Conservation (phyloP, 2,888 invertebrate genomes). For the Zootermopsis nevadensis region DNA sequence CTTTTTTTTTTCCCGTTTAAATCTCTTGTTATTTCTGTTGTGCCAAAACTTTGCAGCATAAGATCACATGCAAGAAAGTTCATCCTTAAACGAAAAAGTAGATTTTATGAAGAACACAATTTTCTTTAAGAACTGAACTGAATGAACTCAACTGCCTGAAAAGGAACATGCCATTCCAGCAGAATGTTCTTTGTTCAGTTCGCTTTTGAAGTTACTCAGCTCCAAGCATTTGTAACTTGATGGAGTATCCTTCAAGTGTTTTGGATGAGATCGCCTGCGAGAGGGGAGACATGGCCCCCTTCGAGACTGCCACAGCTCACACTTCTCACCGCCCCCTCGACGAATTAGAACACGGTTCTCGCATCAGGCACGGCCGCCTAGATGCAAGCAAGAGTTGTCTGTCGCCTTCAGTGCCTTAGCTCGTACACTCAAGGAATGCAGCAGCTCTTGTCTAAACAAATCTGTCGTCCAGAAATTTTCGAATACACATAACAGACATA, state of each 20-base stretch:
- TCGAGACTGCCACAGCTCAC: neutral
- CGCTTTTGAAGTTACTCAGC: slow-evolving; percentile 20
- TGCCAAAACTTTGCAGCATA: too few relatives aligned
- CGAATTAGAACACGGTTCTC: slow-evolving; percentile 24
- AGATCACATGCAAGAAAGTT: too few relatives aligned
- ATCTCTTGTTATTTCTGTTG: too few relatives aligned
- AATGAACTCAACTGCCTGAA: neutral
- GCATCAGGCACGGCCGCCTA: slow-evolving; percentile 24
- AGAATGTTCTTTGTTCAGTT: neutral
- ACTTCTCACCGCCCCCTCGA: neutral
- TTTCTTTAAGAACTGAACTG: neutral
- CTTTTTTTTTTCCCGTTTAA: too few relatives aligned
- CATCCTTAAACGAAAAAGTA: too few relatives aligned
- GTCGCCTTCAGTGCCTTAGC: slow-evolving; percentile 4
- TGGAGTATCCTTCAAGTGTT: slow-evolving; percentile 17
- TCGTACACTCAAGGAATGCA: neutral
- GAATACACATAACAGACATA: too few relatives aligned
- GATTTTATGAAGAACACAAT: neutral
- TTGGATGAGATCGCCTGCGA: slow-evolving; percentile 4
- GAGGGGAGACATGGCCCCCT: neutral
- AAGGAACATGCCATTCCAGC: neutral
- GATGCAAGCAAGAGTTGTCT: slow-evolving; percentile 6
- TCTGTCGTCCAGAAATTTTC: too few relatives aligned
- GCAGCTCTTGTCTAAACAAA: neutral
- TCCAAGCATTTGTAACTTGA: slow-evolving; percentile 14